Evolutionary conservation across 1,140 invertebrate species (phyloP).

Genomic region (Papilio helenus): DNA sequence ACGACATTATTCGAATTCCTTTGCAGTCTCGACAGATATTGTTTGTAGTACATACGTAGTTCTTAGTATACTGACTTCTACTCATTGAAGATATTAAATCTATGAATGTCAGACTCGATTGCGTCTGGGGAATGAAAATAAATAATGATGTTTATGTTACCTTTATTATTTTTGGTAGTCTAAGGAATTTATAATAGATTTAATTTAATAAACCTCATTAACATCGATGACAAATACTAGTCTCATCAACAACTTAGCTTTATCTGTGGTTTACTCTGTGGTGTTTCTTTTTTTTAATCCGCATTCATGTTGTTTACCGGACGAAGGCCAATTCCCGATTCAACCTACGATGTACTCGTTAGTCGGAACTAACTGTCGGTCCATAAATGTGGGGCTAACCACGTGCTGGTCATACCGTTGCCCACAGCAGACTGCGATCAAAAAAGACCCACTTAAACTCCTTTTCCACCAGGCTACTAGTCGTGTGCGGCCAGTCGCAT

Average conservation of each 20-base stretch:
- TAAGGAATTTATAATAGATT: background rate
- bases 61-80: background rate
- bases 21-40: slow-evolving; percentile 18
- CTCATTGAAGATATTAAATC: background rate
- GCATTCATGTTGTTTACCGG: slow-evolving; percentile 40
- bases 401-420: slow-evolving; percentile 53
- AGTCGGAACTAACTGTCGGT: slow-evolving; percentile 54
- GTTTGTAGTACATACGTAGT: slow-evolving; percentile 6
- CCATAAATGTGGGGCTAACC: slow-evolving; percentile 49
- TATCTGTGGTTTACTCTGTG: background rate
- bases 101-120: background rate
- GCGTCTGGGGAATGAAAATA: background rate
- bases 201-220: background rate
- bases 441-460: slow-evolving; percentile 3
- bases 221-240: background rate
- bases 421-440: slow-evolving; percentile 25
- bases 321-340: slow-evolving; percentile 43
- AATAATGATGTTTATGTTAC: background rate
- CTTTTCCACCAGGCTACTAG: background rate
- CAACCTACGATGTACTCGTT: slow-evolving; percentile 41
- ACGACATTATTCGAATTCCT: slow-evolving; percentile 23
- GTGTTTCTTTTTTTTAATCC: background rate
- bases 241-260: too few species aligned
- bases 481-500: background rate
- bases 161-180: background rate